Base-by-base conservation (phyloP, 2,113 vertebrate genomes). In the cat (Felis catus) region DNA sequence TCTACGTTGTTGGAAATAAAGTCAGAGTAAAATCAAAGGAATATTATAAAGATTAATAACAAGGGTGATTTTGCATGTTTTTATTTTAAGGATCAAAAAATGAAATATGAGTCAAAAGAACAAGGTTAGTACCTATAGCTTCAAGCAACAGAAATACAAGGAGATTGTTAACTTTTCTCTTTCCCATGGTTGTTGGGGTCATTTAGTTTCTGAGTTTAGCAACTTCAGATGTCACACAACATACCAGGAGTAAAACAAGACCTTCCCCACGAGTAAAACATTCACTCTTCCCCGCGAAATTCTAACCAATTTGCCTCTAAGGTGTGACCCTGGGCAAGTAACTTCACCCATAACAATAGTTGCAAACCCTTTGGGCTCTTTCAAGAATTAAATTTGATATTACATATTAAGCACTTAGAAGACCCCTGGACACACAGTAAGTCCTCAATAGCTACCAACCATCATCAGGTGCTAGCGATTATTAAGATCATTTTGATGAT, bases 61-160 rank as follows among this genome's bases (percentile, higher is more conserved):
- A 78, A 90, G 53, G 80, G 18, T 68, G 45, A 78, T 53, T 76
- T 58, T 27, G 48, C 13, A 19, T 91, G 18, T 65, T 63, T 94
- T 92, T 87, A 31, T 71, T 97, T 76, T 45, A 94, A 92, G n/a
- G 36, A 65, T 81, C 36, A 89, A 76, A 48, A 95, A 68, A 78
- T n/a, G 41, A 91, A 88, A 73, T 33, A 36, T 39, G 36, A 81
- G 25, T 51, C 31, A 68, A 89, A 95, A 78, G 91, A 94, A 58
- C 16, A 96, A 95, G 21, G 29, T 4, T 29, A 55, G 18, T 66
- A 58, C 23, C 19, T 89, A 9, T 4, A 70, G n/a, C 65, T 25
- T 76, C 48, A 81, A 70, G 45, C 8, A 86, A 91, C 8, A 93
- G 83, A 76, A 89, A 95, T 45, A 48, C 29, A 79, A 71, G 27